Base-by-base conservation (phyloP, 2,113 vertebrate species). In the Thunnus maccoyii region DNA sequence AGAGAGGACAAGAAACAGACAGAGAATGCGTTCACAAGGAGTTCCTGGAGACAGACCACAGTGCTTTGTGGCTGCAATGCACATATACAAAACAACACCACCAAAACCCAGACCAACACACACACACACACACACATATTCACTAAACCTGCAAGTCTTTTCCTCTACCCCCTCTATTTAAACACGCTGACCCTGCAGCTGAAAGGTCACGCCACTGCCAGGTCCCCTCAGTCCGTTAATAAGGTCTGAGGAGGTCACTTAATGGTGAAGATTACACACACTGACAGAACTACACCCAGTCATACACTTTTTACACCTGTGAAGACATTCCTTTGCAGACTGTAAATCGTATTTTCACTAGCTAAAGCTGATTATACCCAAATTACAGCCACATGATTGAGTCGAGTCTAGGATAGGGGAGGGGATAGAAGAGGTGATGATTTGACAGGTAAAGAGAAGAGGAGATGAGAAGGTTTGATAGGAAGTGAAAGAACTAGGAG, bases 191-290 rank as follows among this genome's bases (percentile, higher is more conserved):
- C 78, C 82, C 71, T 10, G 0, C 80, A 91, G 84, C 90, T 81
- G 76, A 93, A 62, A 91, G 92, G 89, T 92, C 88, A 91, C 61
- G 79, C 86, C 89, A 80, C 84, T 85, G 86, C 70, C 79, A 1
- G 48, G 75, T 80, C 88, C 87, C 83, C 71, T 90, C 85, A 73
- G 32, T 72, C 78, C 69, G 74, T 92, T 94, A 93, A 92, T 90
- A 92, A 93, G 77, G 85, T 90, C 85, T 86, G 74, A 89, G 88
- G 78, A 81, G 93, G 79, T 72, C 62, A 86, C 78, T 80, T 88
- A 81, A 85, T 88, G 86, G 92, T 94, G 77, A 83, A 47, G 50
- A 70, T 71, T 89, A 94, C 93, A 86, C 85, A 91, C 90, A 91
- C 85, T 91, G 88, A 93, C 88, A 86, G 18, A 0, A 88, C 77